phyloP scores from a whole-genome alignment of 1,140 invertebrate species.

The Neodiprion fabricii region DNA sequence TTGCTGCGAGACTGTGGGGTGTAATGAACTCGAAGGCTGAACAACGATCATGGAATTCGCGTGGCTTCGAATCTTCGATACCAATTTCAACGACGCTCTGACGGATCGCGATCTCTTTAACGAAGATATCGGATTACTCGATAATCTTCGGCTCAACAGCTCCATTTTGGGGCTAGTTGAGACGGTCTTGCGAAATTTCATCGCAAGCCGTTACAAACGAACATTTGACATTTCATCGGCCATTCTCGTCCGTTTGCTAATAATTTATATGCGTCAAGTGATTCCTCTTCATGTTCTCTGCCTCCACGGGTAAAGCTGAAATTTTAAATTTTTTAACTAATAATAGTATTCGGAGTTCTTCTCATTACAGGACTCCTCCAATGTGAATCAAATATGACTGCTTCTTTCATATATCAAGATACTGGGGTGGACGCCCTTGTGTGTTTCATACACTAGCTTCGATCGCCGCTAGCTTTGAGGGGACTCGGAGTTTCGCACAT shows the following conservation, averaged over 20 bases:
- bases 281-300: no score
- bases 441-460: no score
- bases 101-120: slow-evolving; percentile 74
- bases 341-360: no score
- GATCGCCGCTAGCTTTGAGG: no score
- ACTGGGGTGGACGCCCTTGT: no score
- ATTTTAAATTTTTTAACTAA: no score
- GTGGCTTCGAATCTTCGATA: slow-evolving; percentile 57
- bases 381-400: background rate
- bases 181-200: slow-evolving; percentile 52
- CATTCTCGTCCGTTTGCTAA: no score
- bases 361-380: no score
- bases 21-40: slow-evolving; percentile 32
- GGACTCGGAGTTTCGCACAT: no score
- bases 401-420: background rate
- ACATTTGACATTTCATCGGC: no score
- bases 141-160: slow-evolving; percentile 39
- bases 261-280: no score
- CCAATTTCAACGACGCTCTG: slow-evolving; percentile 72
- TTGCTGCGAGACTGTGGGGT: slow-evolving; percentile 27
- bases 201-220: slow-evolving; percentile 21
- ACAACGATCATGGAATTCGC: slow-evolving; percentile 39
- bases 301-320: no score
- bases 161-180: slow-evolving; percentile 51
- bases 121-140: slow-evolving; percentile 38